A percentile compares a stretch with the other conserved stretches of the same genome.
Conservation (phyloP, 2,888 invertebrate species). For the Saturnia japonica region DNA sequence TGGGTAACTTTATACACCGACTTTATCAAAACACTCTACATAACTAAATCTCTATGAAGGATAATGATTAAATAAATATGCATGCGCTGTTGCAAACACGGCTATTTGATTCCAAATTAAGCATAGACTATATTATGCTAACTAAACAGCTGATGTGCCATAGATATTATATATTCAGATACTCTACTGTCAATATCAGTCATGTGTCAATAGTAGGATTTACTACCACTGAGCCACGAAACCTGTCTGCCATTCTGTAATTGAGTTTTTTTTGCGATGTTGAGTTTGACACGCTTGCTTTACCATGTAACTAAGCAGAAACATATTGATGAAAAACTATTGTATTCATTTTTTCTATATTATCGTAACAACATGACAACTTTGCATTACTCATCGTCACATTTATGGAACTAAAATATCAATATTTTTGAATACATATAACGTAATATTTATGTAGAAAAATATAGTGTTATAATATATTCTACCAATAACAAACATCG, state of each 20-base stretch:
- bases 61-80: no score
- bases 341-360: neutral
- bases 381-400: neutral
- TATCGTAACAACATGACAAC: neutral
- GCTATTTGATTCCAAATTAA: no score
- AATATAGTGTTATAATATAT: neutral
- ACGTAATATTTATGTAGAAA: neutral
- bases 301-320: constrained; percentile 2
- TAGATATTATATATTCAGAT: no score
- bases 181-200: no score
- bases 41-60: no score
- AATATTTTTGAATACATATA: neutral
- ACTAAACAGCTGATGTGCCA: no score
- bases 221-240: no score
- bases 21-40: no score
- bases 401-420: neutral
- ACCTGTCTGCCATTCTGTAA: no score
- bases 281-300: neutral
- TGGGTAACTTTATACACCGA: neutral
- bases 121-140: no score
- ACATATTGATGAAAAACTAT: neutral
- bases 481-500: constrained; percentile 15
- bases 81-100: no score
- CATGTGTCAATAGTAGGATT: no score
- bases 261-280: neutral